Conservation (phyloP, 2,888 invertebrate genomes). For the Cryptosula pallasiana region DNA sequence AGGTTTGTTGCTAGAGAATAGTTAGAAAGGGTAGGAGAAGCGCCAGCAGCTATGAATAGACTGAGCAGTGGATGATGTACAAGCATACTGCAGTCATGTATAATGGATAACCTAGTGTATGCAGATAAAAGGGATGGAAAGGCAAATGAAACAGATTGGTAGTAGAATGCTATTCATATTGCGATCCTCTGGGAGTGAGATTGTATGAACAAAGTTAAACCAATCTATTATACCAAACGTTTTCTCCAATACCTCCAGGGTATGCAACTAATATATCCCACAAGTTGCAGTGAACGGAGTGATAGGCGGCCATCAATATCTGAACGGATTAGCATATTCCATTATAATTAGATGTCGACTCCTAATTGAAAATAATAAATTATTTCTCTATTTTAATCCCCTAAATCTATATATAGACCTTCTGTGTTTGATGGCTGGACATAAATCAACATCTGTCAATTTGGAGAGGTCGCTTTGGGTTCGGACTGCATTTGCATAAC, state of each 20-base stretch:
- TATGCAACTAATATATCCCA: too few relatives aligned
- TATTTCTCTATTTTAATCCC: not conserved
- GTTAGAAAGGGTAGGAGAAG: not conserved
- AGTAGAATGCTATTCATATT: not conserved
- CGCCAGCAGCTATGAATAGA: not conserved
- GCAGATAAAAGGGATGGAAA: conserved; percentile 15
- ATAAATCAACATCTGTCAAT: too few relatives aligned
- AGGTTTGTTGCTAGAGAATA: not conserved
- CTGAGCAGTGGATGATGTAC: not conserved
- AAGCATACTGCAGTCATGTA: not conserved
- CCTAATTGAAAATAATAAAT: not conserved
- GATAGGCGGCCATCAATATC: too few relatives aligned
- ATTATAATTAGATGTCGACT: not conserved
- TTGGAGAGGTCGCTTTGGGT: too few relatives aligned
- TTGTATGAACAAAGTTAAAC: conserved; percentile 12
- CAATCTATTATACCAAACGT: conserved; percentile 10
- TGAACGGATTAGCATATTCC: not conserved
- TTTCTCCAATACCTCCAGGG: not conserved
- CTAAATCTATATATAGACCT: not conserved
- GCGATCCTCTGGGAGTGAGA: not conserved
- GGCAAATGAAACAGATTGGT: conserved; percentile 3
- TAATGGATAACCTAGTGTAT: not conserved
- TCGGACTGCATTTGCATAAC: too few relatives aligned
- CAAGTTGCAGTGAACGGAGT: too few relatives aligned
- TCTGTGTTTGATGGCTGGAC: not conserved